phyloP scores from a whole-genome alignment of 37 sponge, comb jelly and placozoan species.

The Halisarca cf. caerulea region DNA sequence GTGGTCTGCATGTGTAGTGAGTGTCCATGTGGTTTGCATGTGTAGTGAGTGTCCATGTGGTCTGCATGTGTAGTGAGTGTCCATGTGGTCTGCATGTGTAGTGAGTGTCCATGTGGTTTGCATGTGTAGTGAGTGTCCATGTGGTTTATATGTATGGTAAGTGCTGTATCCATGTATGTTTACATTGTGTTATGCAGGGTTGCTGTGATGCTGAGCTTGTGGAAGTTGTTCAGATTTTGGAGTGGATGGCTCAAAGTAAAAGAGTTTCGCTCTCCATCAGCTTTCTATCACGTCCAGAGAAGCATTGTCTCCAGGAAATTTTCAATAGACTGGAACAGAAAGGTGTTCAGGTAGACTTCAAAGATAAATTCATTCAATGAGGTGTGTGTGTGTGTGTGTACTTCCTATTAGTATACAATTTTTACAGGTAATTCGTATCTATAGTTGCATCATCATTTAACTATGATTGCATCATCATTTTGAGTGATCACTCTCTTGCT shows the following conservation, averaged over 20 bases:
- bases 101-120: no score
- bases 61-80: no score
- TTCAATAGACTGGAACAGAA: neutral
- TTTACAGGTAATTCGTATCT: neutral
- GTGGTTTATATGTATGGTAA: no score
- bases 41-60: no score
- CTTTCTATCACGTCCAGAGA: slow-evolving; percentile 36
- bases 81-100: no score
- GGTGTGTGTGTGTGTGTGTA: neutral
- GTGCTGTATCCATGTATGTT: no score
- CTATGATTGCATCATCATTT: neutral
- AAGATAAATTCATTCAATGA: no score
- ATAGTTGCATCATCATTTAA: neutral
- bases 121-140: no score
- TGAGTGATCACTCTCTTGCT: neutral
- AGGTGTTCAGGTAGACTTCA: no score
- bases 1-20: no score
- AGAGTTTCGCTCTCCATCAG: slow-evolving; percentile 51
- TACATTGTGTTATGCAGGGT: neutral
- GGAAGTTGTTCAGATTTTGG: slow-evolving; percentile 34
- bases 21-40: no score
- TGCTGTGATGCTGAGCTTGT: slow-evolving; percentile 11
- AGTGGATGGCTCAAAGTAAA: slow-evolving; percentile 22
- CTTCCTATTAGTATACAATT: neutral
- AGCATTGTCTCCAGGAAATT: neutral